phyloP scores from a whole-genome alignment of 2,888 invertebrate genomes.

The Drosophila ezoana region DNA sequence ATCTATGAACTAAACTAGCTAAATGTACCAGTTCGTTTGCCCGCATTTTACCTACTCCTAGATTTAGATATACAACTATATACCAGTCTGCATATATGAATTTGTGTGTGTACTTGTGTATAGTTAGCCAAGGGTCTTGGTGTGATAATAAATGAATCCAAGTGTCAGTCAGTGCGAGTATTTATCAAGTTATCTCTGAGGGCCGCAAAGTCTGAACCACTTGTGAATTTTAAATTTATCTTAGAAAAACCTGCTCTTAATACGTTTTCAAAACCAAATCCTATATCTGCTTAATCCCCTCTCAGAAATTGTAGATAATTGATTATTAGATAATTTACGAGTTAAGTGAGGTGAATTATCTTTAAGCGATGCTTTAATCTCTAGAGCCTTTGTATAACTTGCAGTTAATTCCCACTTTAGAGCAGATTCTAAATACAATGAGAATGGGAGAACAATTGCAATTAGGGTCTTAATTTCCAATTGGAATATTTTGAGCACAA shows the following conservation, averaged over 20 bases:
- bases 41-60: slow-evolving; percentile 20
- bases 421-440: slow-evolving; percentile 1
- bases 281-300: no score
- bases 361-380: not conserved
- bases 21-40: slow-evolving; percentile 25
- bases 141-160: slow-evolving; percentile 67
- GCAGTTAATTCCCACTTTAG: not conserved
- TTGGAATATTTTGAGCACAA: slow-evolving; percentile 7
- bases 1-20: slow-evolving; percentile 27
- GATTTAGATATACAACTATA: slow-evolving; percentile 4
- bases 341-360: no score
- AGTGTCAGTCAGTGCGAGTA: slow-evolving; percentile 15
- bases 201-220: not conserved
- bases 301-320: no score
- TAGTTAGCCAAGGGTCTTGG: slow-evolving; percentile 34
- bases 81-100: slow-evolving; percentile 1
- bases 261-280: no score
- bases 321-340: no score
- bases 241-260: no score
- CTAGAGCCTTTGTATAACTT: not conserved
- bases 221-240: not conserved
- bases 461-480: slow-evolving; percentile 11
- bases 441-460: not conserved
- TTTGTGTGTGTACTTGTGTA: slow-evolving; percentile 1
- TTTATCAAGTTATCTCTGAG: not conserved